Evolutionary conservation across 2,888 invertebrate genomes (phyloP), one percentile per base, ranked within the genome.

Genomic region (Agriotes lineatus): DNA sequence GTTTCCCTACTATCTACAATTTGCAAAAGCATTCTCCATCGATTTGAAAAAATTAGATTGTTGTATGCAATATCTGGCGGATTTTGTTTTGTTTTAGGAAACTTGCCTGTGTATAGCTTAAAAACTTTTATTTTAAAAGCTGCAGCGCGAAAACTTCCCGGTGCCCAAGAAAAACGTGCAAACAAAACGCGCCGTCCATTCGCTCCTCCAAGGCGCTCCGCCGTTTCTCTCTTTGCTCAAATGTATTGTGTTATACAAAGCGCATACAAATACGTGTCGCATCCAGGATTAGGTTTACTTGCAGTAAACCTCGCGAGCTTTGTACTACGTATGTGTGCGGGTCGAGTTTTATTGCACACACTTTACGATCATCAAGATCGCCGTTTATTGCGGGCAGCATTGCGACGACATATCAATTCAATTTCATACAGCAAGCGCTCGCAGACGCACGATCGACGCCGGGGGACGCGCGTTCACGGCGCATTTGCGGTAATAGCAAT

Each of bases 321-420:
- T 56, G 25, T 54, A 39, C 14, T 76, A 74, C 71, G 74, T 77
- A 75, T 75, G 74, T 75, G 75, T 77, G 76, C 74, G 74, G 73
- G 65, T 70, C 61, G 69, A 75, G 75, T 80, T 82, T 82, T 82
- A 82, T 80, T 79, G 77, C 80, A 71, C 75, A 74, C 79, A 74
- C 80, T 82, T 82, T 82, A 82, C 82, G 82, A 81, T 81, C 82
- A 81, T 79, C 81, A 80, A 80, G 81, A 82, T 81, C 79, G 74
- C 76, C 77, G 77, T 81, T 81, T 81, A 81, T 80, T 79, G 79
- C 76, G 72, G 30, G 60, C 69, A 71, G 56, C 72, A 69, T 73
- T 68, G 74, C 76, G 77, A 75, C 75, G 78, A 80, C 78, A 78
- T 79, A 80, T 80, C 81, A 79, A 81, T 81, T 82, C 81, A 80